Evolutionary conservation across 2,113 vertebrate genomes (phyloP), one percentile per base, ranked within the genome.

Genomic region (Rattus rattus): DNA sequence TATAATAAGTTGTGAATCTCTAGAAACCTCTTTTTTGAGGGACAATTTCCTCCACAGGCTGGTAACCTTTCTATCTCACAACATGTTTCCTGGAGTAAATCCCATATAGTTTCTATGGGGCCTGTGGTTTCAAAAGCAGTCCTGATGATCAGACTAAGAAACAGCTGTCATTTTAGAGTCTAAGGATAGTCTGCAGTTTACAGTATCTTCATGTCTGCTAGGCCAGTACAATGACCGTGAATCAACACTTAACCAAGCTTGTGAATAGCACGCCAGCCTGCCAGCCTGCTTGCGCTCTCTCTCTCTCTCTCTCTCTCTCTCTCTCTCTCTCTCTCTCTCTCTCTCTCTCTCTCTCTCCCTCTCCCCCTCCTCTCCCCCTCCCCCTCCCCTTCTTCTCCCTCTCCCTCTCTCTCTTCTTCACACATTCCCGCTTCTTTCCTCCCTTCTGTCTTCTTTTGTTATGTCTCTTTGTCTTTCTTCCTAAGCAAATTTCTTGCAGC

Each of bases 331-430:
- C 67, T 14, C 10, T 69, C 67, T 33, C 5, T 69, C 30, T 33
- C 10, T 33, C 67, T 33, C 16, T 69, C 30, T 33, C 1, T 36
- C 36, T n/a, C 14, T 19, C 36, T n/a, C 14, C 7, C 6, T 17
- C 6, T 20, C 30, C 6, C 24, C 14, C 30, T 33, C 33, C 3
- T 36, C 0, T 22, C 3, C n/a, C 4, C 36, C 7, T 8, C 22
- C 11, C 8, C 72, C 13, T 20, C 3, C 39, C 2, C n/a, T 5
- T 39, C 11, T 26, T 26, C n/a, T n/a, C 22, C 24, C 72, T 22
- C 11, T 28, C 24, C 26, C 24, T 30, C 47, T 5, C 14, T 8
- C 33, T 4, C 17, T 11, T 49, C 1, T 12, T 2, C 52, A 2
- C 20, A 1, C 26, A 26, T 47, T 7, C 13, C 6, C 28, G 1